Percentiles rank a stretch among this genome's conserved stretches.
Evolutionary conservation across 2,113 vertebrate genomes (phyloP).

Genomic region (Butorides virescens): DNA sequence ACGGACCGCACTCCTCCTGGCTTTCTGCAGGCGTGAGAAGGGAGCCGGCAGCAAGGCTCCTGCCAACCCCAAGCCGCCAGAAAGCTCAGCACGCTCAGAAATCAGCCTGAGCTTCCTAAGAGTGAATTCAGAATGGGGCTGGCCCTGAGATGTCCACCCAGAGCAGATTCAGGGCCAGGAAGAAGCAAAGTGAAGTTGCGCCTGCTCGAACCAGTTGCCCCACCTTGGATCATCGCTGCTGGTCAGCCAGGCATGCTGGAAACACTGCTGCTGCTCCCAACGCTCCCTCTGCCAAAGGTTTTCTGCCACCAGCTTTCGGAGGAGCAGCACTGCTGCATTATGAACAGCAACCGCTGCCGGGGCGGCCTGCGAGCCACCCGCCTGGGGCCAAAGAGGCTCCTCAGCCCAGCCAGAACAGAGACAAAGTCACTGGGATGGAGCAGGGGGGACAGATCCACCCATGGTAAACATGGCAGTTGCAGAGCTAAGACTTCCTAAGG

Average conservation of each 20-base stretch:
- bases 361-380: neutral
- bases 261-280: rapidly evolving
- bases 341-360: neutral
- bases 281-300: neutral
- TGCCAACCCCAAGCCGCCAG: neutral
- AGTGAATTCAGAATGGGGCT: neutral
- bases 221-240: rapidly evolving
- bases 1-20: neutral
- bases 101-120: neutral
- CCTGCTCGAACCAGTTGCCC: neutral
- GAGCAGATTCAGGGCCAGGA: neutral
- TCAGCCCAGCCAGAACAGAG: neutral
- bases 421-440: rapidly evolving
- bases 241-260: neutral
- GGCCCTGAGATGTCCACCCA: neutral
- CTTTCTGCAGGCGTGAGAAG: neutral
- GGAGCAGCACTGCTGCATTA: neutral
- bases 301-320: neutral
- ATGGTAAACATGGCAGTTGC: rapidly evolving
- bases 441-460: too few relatives aligned
- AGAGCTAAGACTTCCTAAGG: neutral
- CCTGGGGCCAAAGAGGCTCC: neutral
- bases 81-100: neutral
- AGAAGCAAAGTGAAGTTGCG: rapidly evolving
- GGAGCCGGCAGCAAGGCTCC: neutral